A percentile compares a stretch with the other conserved stretches of the same genome.
Evolutionary conservation across 1,140 invertebrate species (phyloP).

Genomic region (Drosophila trapezifrons): DNA sequence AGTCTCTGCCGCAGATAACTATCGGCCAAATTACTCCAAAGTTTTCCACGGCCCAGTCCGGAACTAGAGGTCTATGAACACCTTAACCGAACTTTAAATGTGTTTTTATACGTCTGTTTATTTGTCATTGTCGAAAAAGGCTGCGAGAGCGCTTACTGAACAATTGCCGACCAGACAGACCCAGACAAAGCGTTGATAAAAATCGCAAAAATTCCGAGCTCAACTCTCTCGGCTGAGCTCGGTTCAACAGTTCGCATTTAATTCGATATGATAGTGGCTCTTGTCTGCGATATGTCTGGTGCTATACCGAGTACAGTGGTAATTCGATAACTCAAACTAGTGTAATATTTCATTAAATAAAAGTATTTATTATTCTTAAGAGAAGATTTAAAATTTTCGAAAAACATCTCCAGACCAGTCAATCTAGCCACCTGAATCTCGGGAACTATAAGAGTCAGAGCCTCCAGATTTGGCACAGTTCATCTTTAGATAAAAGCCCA

Average conservation of each 20-base stretch:
- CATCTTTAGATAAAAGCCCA: not conserved
- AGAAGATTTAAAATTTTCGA: not conserved
- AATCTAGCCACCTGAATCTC: not conserved
- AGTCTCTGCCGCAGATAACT: constrained; percentile 5
- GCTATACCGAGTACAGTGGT: constrained; percentile 5
- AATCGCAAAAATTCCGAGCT: constrained; percentile 42
- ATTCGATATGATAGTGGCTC: constrained; percentile 35
- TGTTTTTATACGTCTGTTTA: constrained; percentile 13
- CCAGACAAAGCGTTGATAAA: constrained; percentile 51
- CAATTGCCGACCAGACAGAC: constrained; percentile 39
- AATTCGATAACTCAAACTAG: too few relatives aligned
- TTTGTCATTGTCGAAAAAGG: constrained; percentile 24
- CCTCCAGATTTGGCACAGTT: not conserved
- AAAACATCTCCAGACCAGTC: not conserved
- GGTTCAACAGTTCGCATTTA: constrained; percentile 36
- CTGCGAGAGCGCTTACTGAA: constrained; percentile 12
- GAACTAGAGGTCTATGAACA: constrained; percentile 50
- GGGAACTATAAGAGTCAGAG: not conserved
- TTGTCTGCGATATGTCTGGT: constrained; percentile 43
- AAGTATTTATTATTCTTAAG: not conserved
- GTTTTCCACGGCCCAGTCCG: constrained; percentile 42
- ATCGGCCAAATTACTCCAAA: constrained; percentile 36
- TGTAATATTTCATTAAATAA: too few relatives aligned
- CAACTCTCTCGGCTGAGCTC: constrained; percentile 31
- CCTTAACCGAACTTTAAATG: constrained; percentile 30